Evolutionary conservation across 2,888 invertebrate genomes (phyloP).

Genomic region (Podabrus alpinus): DNA sequence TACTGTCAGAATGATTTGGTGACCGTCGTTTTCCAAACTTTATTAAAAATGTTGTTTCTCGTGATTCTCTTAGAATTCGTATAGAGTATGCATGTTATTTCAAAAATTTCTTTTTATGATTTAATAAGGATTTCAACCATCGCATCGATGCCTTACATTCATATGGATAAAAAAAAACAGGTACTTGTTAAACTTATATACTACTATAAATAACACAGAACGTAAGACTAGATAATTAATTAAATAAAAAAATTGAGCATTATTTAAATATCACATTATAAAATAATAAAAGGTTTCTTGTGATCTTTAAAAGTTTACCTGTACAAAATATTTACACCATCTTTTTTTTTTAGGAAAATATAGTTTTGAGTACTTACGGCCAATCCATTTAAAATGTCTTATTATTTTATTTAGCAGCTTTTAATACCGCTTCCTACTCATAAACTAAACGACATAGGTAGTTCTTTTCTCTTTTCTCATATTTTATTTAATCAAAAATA

Average conservation of each 20-base stretch:
- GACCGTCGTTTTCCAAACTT: slow-evolving; percentile 41
- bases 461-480: neutral
- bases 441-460: neutral
- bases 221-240: slow-evolving; percentile 37
- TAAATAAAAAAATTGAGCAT: slow-evolving; percentile 24
- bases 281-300: neutral
- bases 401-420: neutral
- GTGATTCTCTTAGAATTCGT: slow-evolving; percentile 32
- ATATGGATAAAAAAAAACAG: neutral
- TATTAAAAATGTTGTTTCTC: slow-evolving; percentile 31
- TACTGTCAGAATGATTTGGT: slow-evolving; percentile 43
- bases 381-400: neutral
- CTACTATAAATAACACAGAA: slow-evolving; percentile 39
- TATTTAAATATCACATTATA: slow-evolving; percentile 33
- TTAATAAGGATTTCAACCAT: neutral
- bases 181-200: neutral
- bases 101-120: neutral
- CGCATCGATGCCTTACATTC: neutral
- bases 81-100: slow-evolving; percentile 49
- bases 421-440: neutral
- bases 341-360: neutral
- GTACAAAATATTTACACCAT: neutral
- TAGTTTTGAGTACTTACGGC: neutral
- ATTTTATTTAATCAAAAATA: neutral
- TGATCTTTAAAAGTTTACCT: neutral